A percentile compares a stretch with the other conserved stretches of the same genome.
Evolutionary conservation across 1,140 invertebrate species (phyloP).

Genomic region (Hylaeus anthracinus): DNA sequence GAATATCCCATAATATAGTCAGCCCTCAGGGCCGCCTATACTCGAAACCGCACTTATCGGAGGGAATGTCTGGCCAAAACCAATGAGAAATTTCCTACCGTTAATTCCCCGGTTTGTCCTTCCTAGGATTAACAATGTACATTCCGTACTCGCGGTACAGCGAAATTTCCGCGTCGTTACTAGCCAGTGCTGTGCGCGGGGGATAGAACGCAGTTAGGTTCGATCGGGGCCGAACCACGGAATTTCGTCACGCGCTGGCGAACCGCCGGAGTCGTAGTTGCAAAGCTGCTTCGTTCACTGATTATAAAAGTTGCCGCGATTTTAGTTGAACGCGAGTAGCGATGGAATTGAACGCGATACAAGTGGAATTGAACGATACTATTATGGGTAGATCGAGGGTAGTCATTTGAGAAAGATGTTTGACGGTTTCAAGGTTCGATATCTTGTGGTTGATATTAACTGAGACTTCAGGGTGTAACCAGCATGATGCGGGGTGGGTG

Average conservation of each 20-base stretch:
- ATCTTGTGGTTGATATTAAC: no score
- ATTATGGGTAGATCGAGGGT: no score
- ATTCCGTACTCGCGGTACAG: constrained; percentile 1
- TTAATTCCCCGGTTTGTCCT: constrained; percentile 36
- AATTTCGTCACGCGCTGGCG: constrained; percentile 4
- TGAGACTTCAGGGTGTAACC: no score
- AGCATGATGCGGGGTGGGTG: no score
- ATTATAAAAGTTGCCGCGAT: constrained; percentile 35
- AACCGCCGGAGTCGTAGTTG: neutral
- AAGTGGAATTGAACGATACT: no score
- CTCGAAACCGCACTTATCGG: constrained; percentile 43
- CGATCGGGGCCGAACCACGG: constrained; percentile 15
- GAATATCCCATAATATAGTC: constrained; percentile 27
- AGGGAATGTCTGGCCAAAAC: constrained; percentile 38
- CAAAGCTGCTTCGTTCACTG: constrained; percentile 19
- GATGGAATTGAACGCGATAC: no score
- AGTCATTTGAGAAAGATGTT: no score
- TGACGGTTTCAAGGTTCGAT: no score
- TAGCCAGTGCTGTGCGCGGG: neutral
- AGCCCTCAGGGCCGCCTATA: neutral
- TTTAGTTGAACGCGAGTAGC: neutral
- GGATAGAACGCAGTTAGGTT: neutral
- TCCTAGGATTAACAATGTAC: constrained; percentile 41
- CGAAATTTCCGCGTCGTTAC: constrained; percentile 12
- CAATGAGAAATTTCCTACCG: constrained; percentile 45